phyloP scores from a whole-genome alignment of 2,888 invertebrate genomes.

The Erpobdella octoculata region DNA sequence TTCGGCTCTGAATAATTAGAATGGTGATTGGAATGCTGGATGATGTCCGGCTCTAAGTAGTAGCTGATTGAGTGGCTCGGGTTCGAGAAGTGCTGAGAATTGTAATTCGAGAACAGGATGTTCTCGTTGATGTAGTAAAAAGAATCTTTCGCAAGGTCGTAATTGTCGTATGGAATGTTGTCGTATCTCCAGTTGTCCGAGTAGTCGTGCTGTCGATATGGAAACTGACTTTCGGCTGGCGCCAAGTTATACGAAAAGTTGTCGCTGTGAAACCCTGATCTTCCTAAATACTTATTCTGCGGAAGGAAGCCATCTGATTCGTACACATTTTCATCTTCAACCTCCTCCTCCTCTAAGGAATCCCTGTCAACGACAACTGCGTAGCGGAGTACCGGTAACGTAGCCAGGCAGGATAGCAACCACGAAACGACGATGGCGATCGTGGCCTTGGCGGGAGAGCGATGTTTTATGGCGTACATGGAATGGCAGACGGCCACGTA shows the following conservation, averaged over 20 bases:
- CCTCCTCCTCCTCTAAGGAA: background rate
- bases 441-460: constrained; percentile 34
- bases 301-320: background rate
- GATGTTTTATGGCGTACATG: constrained; percentile 34
- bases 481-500: constrained; percentile 38
- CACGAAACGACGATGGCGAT: constrained; percentile 35
- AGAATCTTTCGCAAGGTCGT: background rate
- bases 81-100: background rate
- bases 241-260: too few relatives aligned
- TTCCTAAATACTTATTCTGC: background rate
- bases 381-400: constrained; percentile 6
- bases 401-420: constrained; percentile 33
- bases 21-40: background rate
- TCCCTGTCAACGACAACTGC: background rate
- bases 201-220: background rate
- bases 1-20: background rate
- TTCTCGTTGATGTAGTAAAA: background rate
- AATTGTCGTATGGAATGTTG: background rate
- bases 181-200: background rate
- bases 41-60: background rate
- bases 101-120: background rate
- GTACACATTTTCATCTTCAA: background rate
- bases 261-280: too few relatives aligned
- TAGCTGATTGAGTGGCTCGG: background rate
- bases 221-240: background rate